phyloP scores from a whole-genome alignment of 2,888 invertebrate species.

The Sylvicola cinctus region DNA sequence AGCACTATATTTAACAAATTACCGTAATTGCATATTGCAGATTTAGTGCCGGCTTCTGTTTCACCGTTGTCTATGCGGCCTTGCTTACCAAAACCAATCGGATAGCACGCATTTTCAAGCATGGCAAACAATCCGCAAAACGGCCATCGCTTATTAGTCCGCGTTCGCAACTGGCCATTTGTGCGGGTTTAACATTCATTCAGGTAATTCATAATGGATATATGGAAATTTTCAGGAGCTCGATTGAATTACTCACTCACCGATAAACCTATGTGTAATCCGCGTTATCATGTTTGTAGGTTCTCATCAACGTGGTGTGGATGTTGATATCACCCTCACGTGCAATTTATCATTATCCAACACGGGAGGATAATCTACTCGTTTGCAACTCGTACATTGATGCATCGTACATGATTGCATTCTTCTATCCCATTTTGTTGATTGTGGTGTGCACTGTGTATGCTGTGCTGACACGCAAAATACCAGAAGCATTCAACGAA shows the following conservation, averaged over 20 bases:
- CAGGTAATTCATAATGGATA: constrained; percentile 37
- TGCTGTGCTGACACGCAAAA: constrained; percentile 85
- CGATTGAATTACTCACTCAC: too few species aligned
- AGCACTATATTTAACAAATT: neutral
- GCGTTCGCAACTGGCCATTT: constrained; percentile 75
- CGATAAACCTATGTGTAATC: neutral
- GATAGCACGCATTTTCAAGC: constrained; percentile 89
- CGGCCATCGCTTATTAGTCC: constrained; percentile 87
- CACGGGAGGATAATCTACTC: constrained; percentile 76
- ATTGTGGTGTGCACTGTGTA: constrained; percentile 89
- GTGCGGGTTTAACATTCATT: constrained; percentile 64
- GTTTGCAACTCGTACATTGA: constrained; percentile 85
- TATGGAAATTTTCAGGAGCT: too few species aligned
- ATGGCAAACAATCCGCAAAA: constrained; percentile 88
- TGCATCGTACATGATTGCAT: constrained; percentile 85
- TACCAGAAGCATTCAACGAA: constrained; percentile 97
- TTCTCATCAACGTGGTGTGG: constrained; percentile 79
- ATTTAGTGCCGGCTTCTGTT: constrained; percentile 84
- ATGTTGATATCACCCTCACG: constrained; percentile 76
- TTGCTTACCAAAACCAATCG: constrained; percentile 93
- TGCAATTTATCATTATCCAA: constrained; percentile 79
- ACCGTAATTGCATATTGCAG: constrained; percentile 22
- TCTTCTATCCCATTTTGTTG: constrained; percentile 78
- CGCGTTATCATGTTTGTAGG: constrained; percentile 25
- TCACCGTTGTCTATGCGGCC: constrained; percentile 93